Conservation (phyloP, 1,140 invertebrate genomes). For the Rhagoletis zephyria region DNA sequence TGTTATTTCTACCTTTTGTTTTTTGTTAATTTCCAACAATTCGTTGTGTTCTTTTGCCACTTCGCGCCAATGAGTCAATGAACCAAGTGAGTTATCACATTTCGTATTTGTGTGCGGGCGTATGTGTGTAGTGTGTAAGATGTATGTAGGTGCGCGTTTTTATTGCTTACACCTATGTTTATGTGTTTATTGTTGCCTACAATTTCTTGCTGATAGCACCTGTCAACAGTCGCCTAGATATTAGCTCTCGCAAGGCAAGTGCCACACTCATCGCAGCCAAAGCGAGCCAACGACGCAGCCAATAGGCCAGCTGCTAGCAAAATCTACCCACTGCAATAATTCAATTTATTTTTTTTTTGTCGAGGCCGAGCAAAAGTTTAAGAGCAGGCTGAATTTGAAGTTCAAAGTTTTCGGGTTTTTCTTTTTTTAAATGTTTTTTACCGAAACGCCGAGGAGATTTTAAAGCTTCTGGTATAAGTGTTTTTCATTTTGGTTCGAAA, state of each 20-base stretch:
- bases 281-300: background rate
- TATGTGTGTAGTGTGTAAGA: background rate
- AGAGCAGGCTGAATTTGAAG: background rate
- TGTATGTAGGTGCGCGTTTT: background rate
- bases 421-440: background rate
- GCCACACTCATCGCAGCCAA: background rate
- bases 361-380: background rate
- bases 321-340: background rate
- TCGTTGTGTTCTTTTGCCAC: background rate
- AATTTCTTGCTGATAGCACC: background rate
- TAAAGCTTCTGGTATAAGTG: no score
- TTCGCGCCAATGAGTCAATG: conserved; percentile 13
- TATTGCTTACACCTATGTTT: background rate
- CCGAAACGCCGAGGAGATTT: background rate
- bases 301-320: background rate
- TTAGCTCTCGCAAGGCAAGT: background rate
- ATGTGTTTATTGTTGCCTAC: background rate
- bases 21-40: background rate
- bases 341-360: background rate
- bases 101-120: background rate
- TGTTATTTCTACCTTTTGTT: background rate
- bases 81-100: conserved; percentile 22
- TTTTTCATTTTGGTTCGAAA: no score
- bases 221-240: background rate
- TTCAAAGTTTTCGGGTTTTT: background rate